These are phyloP conservation scores for Norana najaformis DNA, from an alignment of 2,888 invertebrate species.

Conservation along the genomic window DNA sequence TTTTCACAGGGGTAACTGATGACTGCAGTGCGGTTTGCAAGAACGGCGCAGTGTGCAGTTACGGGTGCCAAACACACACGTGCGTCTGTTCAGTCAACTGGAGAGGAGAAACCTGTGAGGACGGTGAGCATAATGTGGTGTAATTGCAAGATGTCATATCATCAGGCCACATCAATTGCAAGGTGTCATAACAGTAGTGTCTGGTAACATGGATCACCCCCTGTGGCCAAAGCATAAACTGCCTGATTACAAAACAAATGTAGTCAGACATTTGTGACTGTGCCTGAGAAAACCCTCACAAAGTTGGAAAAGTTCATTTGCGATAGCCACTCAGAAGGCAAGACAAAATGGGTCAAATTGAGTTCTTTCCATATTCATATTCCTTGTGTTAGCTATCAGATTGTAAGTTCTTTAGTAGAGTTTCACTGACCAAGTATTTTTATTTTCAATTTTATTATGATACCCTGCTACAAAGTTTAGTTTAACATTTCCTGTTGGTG, in stretches of 20 bases:
- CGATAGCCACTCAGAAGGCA: too few species aligned
- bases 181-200: not conserved
- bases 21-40: conserved; percentile 20
- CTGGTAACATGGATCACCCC: not conserved
- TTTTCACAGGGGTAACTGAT: not conserved
- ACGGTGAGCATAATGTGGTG: conserved; percentile 8
- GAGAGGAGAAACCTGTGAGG: conserved; percentile 21
- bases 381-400: too few species aligned
- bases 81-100: conserved; percentile 27
- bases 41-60: not conserved
- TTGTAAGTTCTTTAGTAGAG: too few species aligned
- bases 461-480: too few species aligned
- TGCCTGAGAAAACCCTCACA: too few species aligned
- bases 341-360: too few species aligned
- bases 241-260: not conserved
- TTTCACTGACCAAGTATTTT: too few species aligned
- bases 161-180: not conserved
- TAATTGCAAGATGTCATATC: not conserved
- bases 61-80: not conserved
- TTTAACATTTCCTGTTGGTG: too few species aligned
- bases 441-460: too few species aligned
- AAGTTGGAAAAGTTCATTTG: too few species aligned
- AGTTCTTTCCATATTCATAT: too few species aligned
- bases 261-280: too few species aligned
- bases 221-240: not conserved